Base-by-base conservation (phyloP, 2,113 vertebrate genomes). In the Sialia sialis region DNA sequence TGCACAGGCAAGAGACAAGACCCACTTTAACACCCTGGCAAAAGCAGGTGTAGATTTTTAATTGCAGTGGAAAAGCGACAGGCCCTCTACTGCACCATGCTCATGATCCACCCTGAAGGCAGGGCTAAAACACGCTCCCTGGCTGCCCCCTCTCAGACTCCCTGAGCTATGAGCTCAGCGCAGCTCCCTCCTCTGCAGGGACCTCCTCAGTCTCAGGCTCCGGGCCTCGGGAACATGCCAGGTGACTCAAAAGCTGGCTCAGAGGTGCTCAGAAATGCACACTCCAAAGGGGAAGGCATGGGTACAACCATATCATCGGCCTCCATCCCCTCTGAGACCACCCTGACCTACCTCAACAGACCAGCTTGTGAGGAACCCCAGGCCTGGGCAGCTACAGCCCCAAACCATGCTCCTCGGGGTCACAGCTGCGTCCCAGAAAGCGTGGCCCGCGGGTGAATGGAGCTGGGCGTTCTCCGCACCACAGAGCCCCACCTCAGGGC, bases 351-450 rank as follows among this genome's bases (percentile, higher is more conserved):
- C 16, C 2, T 0, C 30, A 19, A 13, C 5, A 19, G 41, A 44
- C 10, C 66, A 11, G 27, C 36, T 15, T 41, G 16, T 5, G 1
- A 10, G 5, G 2, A 41, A 8, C 2, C 6, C 2, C n/a, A 4
- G 0, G 14, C 5, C 16, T 4, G 16, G 9, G 8, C 17, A 49
- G 5, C 9, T 11, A 7, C 34, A 36, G 20, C 11, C 11, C 14
- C 10, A 2, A 14, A 18, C 9, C 12, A 7, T 10, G 10, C 3
- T 5, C 25, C 9, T 18, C 13, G 1, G 2, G 6, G 2, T 16
- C 3, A 3, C 5, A 0, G 8, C 17, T 0, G 4, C 9, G 2
- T 3, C 20, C 4, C 5, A 0, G 1, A 36, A 10, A 13, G 4
- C 1, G 0, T 0, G 1, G 2, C 18, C 19, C 8, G 30, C 3